These are phyloP conservation scores for Gallinago stenura DNA, from an alignment of 2,797 vertebrate genomes.

Conservation along the genomic window DNA sequence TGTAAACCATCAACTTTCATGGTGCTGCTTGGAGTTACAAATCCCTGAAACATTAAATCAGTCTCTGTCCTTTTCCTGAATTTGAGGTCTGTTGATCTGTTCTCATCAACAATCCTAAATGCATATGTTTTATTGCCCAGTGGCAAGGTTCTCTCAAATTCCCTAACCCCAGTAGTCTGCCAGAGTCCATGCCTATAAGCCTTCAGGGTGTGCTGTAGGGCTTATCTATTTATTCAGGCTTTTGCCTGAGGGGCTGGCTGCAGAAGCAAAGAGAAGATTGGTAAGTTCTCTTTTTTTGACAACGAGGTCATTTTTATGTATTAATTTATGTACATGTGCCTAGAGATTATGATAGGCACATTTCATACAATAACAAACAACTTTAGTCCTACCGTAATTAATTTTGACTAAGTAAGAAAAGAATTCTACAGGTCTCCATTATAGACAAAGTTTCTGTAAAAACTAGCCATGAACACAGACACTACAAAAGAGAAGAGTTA, in stretches of 20 bases:
- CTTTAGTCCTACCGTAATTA: not conserved
- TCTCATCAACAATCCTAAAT: not conserved
- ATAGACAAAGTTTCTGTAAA: not conserved
- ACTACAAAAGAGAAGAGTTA: not conserved
- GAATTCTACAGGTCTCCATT: not conserved
- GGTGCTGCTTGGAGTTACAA: not conserved
- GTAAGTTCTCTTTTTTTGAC: not conserved
- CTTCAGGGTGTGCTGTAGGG: conserved; percentile 8
- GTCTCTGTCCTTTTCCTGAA: not conserved
- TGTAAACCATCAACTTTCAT: not conserved
- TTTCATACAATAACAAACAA: not conserved
- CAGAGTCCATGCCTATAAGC: not conserved
- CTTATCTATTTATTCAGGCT: conserved; percentile 57
- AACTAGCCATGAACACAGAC: not conserved
- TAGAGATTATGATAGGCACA: conserved; percentile 2
- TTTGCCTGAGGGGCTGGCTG: not conserved
- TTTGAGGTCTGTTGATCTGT: not conserved
- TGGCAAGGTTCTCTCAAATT: not conserved
- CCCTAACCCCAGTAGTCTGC: not conserved
- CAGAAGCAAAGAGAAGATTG: not conserved
- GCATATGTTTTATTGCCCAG: not conserved
- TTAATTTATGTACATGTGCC: conserved; percentile 29
- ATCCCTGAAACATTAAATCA: not conserved
- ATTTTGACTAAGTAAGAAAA: not conserved
- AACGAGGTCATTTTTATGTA: conserved; percentile 4